phyloP scores from a whole-genome alignment of 2,113 vertebrate genomes.

The Platysternon megacephalum region DNA sequence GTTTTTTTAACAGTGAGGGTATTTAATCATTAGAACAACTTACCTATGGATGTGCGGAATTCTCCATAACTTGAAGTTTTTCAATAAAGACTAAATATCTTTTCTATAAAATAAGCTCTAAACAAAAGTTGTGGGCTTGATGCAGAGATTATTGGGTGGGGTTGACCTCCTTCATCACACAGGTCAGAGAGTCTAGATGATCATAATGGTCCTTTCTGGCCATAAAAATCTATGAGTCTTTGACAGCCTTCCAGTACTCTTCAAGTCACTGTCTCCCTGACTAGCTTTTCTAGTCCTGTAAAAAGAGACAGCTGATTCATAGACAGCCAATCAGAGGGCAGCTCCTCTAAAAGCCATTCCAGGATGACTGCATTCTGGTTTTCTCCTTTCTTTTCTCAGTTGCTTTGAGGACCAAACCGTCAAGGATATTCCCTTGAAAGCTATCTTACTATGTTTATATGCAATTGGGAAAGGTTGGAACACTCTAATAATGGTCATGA shows the following conservation, averaged over 20 bases:
- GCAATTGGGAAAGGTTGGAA: not conserved
- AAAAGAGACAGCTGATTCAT: not conserved
- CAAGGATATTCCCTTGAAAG: not conserved
- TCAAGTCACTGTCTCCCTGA: not conserved
- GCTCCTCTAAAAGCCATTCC: accelerated
- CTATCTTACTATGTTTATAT: not conserved
- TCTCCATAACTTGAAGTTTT: not conserved
- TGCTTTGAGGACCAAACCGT: not conserved
- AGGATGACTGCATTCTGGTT: not conserved
- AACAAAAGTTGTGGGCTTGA: not conserved
- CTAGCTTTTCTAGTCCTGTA: not conserved
- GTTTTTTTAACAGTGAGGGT: not conserved
- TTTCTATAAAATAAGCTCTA: not conserved
- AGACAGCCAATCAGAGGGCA: not conserved
- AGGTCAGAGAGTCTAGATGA: not conserved
- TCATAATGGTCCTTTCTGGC: not conserved
- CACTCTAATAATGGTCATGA: not conserved
- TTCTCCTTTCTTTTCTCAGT: not conserved
- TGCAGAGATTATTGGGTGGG: not conserved
- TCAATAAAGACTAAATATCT: not conserved
- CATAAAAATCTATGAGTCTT: not conserved
- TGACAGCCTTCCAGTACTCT: not conserved
- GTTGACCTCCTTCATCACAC: not conserved
- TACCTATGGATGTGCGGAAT: not conserved
- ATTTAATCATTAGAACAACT: not conserved